Conservation (phyloP, 2,888 invertebrate species). For the Brachyptera putata region DNA sequence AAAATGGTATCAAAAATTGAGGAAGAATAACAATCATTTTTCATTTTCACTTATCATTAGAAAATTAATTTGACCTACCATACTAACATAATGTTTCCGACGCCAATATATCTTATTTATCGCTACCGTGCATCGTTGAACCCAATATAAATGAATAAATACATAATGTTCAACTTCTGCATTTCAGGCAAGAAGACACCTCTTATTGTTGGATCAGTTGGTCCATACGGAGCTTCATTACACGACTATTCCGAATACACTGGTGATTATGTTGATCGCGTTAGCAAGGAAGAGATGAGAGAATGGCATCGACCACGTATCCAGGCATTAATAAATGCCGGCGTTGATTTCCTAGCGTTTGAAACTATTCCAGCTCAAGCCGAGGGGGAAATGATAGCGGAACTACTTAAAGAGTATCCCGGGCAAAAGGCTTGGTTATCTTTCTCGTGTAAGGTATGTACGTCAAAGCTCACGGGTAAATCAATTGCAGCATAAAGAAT, state of each 20-base stretch:
- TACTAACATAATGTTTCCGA: too few relatives aligned
- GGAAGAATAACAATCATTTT: too few relatives aligned
- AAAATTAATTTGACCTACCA: too few relatives aligned
- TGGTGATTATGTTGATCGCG: slow-evolving; percentile 71
- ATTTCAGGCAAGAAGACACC: slow-evolving; percentile 44
- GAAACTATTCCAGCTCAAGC: slow-evolving; percentile 86
- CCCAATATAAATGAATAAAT: too few relatives aligned
- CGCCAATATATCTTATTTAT: too few relatives aligned
- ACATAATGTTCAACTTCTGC: too few relatives aligned
- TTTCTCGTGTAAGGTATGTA: slow-evolving; percentile 76
- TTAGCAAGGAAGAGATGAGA: slow-evolving; percentile 58
- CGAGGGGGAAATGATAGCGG: slow-evolving; percentile 80
- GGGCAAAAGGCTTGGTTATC: slow-evolving; percentile 77
- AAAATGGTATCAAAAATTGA: too few relatives aligned
- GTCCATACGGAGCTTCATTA: slow-evolving; percentile 87
- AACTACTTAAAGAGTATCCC: slow-evolving; percentile 75
- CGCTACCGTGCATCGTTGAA: too few relatives aligned
- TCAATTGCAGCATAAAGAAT: too few relatives aligned
- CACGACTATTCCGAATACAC: slow-evolving; percentile 91
- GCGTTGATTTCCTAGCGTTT: slow-evolving; percentile 79
- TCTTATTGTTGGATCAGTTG: slow-evolving; percentile 81
- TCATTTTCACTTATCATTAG: too few relatives aligned
- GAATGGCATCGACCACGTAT: slow-evolving; percentile 85
- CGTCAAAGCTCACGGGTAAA: too few relatives aligned
- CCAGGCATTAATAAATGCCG: slow-evolving; percentile 70